These are phyloP conservation scores for Magallana angulata DNA, from an alignment of 1,140 invertebrate genomes.

Conservation along the genomic window DNA sequence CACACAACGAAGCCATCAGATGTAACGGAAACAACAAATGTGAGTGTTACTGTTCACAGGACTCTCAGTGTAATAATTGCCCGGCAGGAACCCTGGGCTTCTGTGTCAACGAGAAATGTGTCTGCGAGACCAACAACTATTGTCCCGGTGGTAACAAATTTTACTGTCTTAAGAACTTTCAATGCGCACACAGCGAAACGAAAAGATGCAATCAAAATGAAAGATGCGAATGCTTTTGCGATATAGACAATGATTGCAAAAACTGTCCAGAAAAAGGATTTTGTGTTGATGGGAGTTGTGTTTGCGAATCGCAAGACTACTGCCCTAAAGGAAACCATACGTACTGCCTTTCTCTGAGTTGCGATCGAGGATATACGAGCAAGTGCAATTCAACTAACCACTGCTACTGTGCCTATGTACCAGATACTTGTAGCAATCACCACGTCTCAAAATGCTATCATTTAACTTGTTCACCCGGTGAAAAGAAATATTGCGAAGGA, in stretches of 20 bases:
- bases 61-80: background rate
- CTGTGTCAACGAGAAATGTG: background rate
- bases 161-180: background rate
- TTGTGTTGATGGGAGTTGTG: background rate
- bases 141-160: background rate
- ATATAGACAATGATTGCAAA: background rate
- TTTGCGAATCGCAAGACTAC: background rate
- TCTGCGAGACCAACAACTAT: background rate
- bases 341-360: background rate
- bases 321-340: background rate
- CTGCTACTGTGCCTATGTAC: background rate
- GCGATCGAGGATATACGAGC: background rate
- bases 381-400: background rate
- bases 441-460: background rate
- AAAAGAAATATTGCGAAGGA: background rate
- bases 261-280: slow-evolving; percentile 7
- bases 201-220: background rate
- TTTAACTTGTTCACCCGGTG: background rate
- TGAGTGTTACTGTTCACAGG: background rate
- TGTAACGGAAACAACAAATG: background rate
- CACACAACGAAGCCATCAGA: background rate
- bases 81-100: background rate
- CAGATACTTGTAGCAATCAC: background rate
- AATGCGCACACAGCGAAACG: background rate
- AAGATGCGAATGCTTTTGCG: background rate